Evolutionary conservation across 2,888 invertebrate species (phyloP).

Genomic region (Timema cristinae): DNA sequence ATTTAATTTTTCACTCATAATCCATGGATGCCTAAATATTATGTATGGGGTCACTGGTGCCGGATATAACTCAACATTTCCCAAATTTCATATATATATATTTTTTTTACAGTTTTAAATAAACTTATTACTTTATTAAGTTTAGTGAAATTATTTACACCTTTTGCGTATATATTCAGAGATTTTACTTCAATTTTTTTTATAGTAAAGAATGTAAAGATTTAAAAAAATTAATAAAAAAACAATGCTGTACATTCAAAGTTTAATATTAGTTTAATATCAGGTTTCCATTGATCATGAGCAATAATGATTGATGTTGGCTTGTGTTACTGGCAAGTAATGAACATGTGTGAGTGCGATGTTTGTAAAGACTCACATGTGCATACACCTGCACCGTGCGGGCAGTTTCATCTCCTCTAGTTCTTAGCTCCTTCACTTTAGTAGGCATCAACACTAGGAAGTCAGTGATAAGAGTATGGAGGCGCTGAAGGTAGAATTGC

Average conservation of each 20-base stretch:
- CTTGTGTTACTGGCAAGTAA: background rate
- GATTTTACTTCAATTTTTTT: background rate
- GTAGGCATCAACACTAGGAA: slow-evolving; percentile 91
- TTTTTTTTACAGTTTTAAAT: no score
- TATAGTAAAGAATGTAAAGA: slow-evolving; percentile 9
- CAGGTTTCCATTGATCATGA: no score
- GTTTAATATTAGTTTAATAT: no score
- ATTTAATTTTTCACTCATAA: no score
- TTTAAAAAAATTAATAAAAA: slow-evolving; percentile 8
- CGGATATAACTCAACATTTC: no score
- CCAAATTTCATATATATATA: no score
- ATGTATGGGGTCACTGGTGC: no score
- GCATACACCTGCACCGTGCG: slow-evolving; percentile 70
- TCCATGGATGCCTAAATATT: no score
- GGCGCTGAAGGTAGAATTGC: slow-evolving; percentile 76
- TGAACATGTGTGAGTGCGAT: background rate
- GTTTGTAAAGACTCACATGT: slow-evolving; percentile 38
- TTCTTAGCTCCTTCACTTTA: slow-evolving; percentile 78
- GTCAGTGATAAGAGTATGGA: slow-evolving; percentile 84
- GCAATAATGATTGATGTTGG: no score
- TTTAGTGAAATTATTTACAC: no score
- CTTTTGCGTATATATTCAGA: background rate
- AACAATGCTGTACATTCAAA: background rate
- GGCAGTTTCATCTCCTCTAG: slow-evolving; percentile 84
- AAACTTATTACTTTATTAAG: no score